Evolutionary conservation across 2,888 invertebrate species (phyloP), one percentile per base, ranked within the genome.

Genomic region (Eupithecia insigniata): DNA sequence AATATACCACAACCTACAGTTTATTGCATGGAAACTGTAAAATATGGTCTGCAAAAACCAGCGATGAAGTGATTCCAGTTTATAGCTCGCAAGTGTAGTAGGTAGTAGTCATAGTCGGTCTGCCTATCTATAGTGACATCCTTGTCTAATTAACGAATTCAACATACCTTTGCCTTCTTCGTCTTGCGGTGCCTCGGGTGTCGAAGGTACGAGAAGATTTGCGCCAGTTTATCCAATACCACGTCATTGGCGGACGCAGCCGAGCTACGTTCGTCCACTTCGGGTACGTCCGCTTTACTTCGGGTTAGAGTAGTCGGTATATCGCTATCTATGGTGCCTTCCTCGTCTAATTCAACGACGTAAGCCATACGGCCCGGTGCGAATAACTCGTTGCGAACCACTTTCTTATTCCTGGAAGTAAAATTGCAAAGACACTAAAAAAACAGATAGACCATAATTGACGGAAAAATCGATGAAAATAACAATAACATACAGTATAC

Each of bases 291-390:
- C 0, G 97, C 97, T 87, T 98, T 97, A 79, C 98, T 99, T 69
- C 99, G 95, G 39, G 99, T 97, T 55, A 99, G 90, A 0, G 99
- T 99, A 0, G 99, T 99, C 0, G 99, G 99, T 75, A 99, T 99
- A 86, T 99, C 99, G 74, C 97, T 79, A 95, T 94, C 94, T 28
- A 86, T 80, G 0, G 89, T 84, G 3, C 89, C 91, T 95, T 98
- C 98, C 78, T 97, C 97, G 69, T 98, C 98, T 81, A 99, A 91
- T 83, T 99, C 99, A 51, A 99, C 98, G 0, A 99, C 97, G 88
- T 99, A 99, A 0, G 99, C 99, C 99, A 99, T 99, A 60, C 99
- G 96, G 0, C 99, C 98, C 0, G 99, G 97, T 1, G 97, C 96
- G 92, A 99, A 99, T 73, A 99, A 90, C 83, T 99, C 99, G 87